These are phyloP conservation scores for Lophochroa leadbeateri DNA, from an alignment of 2,113 vertebrate species.

Conservation along the genomic window DNA sequence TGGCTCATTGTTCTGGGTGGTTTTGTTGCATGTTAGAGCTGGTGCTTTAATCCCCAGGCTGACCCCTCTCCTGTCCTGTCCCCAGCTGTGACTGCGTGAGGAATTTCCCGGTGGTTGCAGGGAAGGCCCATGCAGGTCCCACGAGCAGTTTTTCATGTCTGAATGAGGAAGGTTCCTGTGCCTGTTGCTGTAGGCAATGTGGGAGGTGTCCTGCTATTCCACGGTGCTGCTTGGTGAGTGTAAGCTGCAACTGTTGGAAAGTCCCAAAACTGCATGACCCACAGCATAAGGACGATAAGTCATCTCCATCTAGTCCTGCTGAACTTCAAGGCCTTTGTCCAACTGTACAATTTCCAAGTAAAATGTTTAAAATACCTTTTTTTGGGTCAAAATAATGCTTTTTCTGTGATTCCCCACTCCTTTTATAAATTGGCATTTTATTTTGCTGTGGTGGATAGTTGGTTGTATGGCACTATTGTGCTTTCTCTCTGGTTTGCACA, in stretches of 20 bases:
- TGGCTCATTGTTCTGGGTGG: rapidly evolving
- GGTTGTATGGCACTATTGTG: background rate
- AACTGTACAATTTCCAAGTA: background rate
- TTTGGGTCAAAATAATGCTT: background rate
- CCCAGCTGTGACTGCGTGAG: background rate
- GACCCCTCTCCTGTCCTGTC: background rate
- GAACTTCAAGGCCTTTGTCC: background rate
- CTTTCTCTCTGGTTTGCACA: background rate
- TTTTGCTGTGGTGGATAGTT: background rate
- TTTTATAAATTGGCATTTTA: background rate
- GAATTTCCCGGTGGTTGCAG: background rate
- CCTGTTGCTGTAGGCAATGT: background rate
- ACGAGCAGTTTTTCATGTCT: background rate
- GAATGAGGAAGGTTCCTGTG: background rate
- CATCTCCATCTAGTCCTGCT: background rate
- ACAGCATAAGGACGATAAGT: background rate
- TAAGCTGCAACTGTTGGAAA: background rate
- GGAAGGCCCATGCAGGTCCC: background rate
- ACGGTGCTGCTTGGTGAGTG: background rate
- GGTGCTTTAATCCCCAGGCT: background rate
- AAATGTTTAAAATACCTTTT: background rate
- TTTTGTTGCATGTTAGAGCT: background rate
- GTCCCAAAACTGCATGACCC: background rate
- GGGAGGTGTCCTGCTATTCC: background rate
- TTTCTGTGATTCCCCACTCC: background rate